phyloP scores from a whole-genome alignment of 2,888 invertebrate genomes.

The Anarsia innoxiella region DNA sequence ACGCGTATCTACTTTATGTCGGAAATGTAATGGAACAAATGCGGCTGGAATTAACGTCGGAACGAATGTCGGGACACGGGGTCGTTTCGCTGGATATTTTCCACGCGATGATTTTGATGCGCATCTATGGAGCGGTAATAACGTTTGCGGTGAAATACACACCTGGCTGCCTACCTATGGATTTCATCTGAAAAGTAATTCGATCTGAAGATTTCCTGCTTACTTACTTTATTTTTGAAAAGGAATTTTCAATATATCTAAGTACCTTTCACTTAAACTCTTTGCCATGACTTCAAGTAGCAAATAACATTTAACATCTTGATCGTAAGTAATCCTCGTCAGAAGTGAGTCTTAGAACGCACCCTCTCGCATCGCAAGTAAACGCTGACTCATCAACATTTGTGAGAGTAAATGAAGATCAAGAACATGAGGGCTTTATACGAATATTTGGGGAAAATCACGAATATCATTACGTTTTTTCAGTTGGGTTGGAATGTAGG shows the following conservation, averaged over 20 bases:
- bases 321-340: constrained; percentile 37
- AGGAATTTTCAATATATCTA: no score
- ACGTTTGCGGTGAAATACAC: constrained; percentile 41
- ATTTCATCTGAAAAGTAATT: constrained; percentile 13
- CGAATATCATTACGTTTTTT: no score
- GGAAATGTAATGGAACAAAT: constrained; percentile 76
- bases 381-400: constrained; percentile 45
- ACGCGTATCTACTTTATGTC: constrained; percentile 75
- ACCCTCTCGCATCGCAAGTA: no score
- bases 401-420: constrained; percentile 18
- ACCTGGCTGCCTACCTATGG: constrained; percentile 20
- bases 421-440: constrained; percentile 3
- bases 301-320: constrained; percentile 61
- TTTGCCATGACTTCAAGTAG: constrained; percentile 17
- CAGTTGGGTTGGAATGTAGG: no score
- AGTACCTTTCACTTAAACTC: neutral
- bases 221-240: neutral
- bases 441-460: no score
- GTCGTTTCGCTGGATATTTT: constrained; percentile 68
- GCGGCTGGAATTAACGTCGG: constrained; percentile 74
- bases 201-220: neutral
- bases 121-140: constrained; percentile 57
- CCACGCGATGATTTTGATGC: constrained; percentile 71
- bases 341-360: constrained; percentile 30
- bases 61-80: constrained; percentile 72